phyloP scores from a whole-genome alignment of 1,140 invertebrate genomes.

The Campoletis sonorensis region DNA sequence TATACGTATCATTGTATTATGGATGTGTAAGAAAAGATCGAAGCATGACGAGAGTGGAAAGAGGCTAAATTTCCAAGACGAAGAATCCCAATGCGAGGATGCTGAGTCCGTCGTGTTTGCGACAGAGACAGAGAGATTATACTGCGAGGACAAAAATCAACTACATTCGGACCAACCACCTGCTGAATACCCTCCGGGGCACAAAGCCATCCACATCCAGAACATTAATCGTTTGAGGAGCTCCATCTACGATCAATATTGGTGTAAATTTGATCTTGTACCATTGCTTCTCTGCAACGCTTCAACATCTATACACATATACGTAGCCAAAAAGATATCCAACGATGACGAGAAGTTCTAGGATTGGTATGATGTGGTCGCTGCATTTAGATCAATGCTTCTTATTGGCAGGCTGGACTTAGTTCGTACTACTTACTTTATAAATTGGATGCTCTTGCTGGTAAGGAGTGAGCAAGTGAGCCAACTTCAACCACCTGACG shows the following conservation, averaged over 20 bases:
- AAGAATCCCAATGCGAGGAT: slow-evolving; percentile 2
- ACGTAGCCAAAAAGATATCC: not conserved
- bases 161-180: slow-evolving; percentile 37
- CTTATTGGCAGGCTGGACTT: not conserved
- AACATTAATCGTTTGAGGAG: slow-evolving; percentile 30
- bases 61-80: slow-evolving; percentile 3
- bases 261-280: not conserved
- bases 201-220: slow-evolving; percentile 9
- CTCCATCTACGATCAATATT: not conserved
- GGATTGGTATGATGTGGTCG: not conserved
- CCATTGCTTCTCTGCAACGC: not conserved
- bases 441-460: slow-evolving; percentile 1
- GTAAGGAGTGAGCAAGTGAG: not conserved
- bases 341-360: not conserved
- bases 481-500: slow-evolving; percentile 27
- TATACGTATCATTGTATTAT: too few species aligned
- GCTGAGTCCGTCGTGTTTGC: slow-evolving; percentile 5
- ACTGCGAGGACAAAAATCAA: slow-evolving; percentile 1
- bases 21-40: not conserved
- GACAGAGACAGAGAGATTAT: slow-evolving; percentile 8
- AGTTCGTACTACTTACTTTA: slow-evolving; percentile 20
- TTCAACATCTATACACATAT: not conserved
- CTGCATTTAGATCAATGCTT: slow-evolving; percentile 4
- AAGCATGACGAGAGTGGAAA: slow-evolving; percentile 7
- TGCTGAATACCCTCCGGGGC: slow-evolving; percentile 42